These are phyloP conservation scores for Acanthosepion lycidas DNA, from an alignment of 2,888 invertebrate genomes.

Conservation along the genomic window DNA sequence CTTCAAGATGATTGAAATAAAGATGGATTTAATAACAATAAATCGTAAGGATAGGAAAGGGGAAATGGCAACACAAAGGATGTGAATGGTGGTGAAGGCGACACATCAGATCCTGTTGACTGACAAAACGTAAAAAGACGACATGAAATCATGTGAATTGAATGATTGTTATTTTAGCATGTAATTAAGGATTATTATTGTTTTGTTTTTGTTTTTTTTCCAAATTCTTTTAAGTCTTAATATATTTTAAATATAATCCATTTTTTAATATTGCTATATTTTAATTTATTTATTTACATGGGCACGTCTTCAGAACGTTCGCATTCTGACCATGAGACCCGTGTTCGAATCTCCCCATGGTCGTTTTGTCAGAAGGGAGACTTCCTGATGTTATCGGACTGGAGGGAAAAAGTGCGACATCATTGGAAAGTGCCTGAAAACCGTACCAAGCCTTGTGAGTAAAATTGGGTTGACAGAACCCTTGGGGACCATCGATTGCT, in stretches of 20 bases:
- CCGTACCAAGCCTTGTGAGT: too few relatives aligned
- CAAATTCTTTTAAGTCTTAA: neutral
- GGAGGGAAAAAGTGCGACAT: too few relatives aligned
- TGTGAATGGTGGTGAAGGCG: neutral
- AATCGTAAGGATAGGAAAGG: neutral
- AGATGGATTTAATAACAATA: neutral
- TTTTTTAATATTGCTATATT: neutral
- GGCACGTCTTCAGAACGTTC: accelerated
- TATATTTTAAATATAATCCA: neutral
- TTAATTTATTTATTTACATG: neutral
- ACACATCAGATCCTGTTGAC: neutral
- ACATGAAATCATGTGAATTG: neutral
- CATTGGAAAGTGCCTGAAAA: too few relatives aligned
- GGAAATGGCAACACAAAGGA: neutral
- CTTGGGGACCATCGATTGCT: too few relatives aligned
- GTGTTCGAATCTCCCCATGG: too few relatives aligned
- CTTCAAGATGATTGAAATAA: neutral
- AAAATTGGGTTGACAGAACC: too few relatives aligned
- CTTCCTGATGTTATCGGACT: too few relatives aligned
- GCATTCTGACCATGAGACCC: too few relatives aligned
- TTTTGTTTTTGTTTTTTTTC: neutral
- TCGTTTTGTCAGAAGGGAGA: too few relatives aligned
- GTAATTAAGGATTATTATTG: neutral
- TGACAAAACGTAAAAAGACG: neutral
- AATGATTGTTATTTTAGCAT: neutral